These are phyloP conservation scores for Moxostoma hubbsi DNA, from an alignment of 2,797 vertebrate genomes.

Conservation along the genomic window DNA sequence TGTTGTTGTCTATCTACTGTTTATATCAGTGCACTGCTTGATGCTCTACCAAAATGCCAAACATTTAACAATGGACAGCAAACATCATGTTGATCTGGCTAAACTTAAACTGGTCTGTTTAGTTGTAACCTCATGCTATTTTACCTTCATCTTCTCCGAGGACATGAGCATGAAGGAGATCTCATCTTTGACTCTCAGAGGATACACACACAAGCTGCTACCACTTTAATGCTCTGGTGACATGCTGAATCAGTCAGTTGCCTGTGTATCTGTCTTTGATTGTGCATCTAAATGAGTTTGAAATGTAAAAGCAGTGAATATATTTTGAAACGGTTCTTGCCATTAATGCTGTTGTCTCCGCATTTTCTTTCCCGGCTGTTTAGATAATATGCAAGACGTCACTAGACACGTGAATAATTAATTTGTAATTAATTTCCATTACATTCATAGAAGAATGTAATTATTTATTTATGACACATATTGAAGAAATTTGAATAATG, in stretches of 20 bases:
- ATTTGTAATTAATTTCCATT: not conserved
- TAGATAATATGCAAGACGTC: not conserved
- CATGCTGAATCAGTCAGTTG: not conserved
- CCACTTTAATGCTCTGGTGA: not conserved
- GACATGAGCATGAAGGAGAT: not conserved
- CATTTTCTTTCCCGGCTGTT: not conserved
- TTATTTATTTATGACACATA: not conserved
- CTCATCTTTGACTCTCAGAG: not conserved
- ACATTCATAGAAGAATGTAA: not conserved
- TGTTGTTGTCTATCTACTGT: not conserved
- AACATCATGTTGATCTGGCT: not conserved
- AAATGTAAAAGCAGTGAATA: not conserved
- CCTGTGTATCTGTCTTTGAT: not conserved
- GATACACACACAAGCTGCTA: too few relatives aligned
- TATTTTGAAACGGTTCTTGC: not conserved
- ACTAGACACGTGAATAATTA: not conserved
- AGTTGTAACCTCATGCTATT: not conserved
- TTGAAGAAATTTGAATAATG: slow-evolving; percentile 15
- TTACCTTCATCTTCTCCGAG: not conserved
- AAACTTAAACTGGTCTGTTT: not conserved
- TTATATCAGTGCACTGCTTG: not conserved
- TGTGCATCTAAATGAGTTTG: not conserved
- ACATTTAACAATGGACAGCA: not conserved
- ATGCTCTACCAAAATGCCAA: not conserved
- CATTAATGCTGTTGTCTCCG: not conserved